Evolutionary conservation across 2,113 vertebrate species (phyloP), one percentile per base, ranked within the genome.

Genomic region (Phainopepla nitens): DNA sequence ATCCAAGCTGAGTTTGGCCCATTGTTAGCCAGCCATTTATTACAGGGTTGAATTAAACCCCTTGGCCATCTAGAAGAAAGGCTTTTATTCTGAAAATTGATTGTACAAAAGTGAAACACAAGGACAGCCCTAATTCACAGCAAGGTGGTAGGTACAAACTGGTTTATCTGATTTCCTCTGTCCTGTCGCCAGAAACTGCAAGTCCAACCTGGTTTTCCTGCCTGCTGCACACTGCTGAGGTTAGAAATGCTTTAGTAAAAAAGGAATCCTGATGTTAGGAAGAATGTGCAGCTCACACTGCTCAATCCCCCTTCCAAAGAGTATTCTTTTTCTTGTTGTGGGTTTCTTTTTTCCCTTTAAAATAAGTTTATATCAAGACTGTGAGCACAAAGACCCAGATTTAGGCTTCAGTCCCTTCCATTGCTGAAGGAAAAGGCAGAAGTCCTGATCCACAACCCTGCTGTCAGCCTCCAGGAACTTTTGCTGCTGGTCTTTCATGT

Each of bases 1-100:
- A 64, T 62, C 90, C 79, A 78, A 73, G 84, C 78, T 80, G 94
- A 93, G 84, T 92, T 95, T 80, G 84, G 72, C 91, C 89, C 79
- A 11, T 89, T 86, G 66, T 66, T 95, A 68, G 54, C 72, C 42
- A 36, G 49, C 89, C 73, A 49, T 91, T 95, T 94, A 84, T 92
- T 89, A 61, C 83, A 60, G 75, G 65, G 29, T 77, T 94, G 78
- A 91, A 94, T 93, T 77, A 70, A 95, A 45, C n/a, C 44, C 77
- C 56, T 94, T 58, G 82, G 80, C 78, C 49, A 4, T 13, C 70
- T 12, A 41, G 79, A 64, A 91, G 66, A 93, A 94, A 85, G 77
- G 70, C 53, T 82, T 41, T 82, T 75, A 25, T 51, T 71, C 89
- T 71, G 72, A 17, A 71, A 75, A 91, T 91, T 25, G 93, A 77